phyloP scores from a whole-genome alignment of 1,140 invertebrate species.

The Drosophila ogumai region DNA sequence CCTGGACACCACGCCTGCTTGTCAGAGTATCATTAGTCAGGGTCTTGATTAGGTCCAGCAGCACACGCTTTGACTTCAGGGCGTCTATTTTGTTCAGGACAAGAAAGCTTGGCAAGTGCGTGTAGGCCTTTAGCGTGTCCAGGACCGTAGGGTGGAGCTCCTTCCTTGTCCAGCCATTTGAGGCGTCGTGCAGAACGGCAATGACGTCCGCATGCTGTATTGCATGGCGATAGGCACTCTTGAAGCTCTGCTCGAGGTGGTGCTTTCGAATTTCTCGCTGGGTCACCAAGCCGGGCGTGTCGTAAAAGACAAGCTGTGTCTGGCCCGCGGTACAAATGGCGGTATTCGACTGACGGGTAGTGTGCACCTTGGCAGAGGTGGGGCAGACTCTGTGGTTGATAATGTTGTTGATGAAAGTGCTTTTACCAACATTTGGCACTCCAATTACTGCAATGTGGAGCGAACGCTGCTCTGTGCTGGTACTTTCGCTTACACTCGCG shows the following conservation, averaged over 20 bases:
- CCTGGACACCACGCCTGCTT: conserved; percentile 73
- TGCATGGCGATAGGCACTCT: conserved; percentile 88
- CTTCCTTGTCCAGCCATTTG: conserved; percentile 89
- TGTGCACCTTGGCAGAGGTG: conserved; percentile 95
- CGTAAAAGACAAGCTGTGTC: conserved; percentile 94
- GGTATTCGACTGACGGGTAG: conserved; percentile 90
- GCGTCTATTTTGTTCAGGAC: conserved; percentile 96
- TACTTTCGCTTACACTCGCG: background rate
- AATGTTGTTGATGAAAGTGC: conserved; percentile 95
- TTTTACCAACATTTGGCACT: conserved; percentile 96
- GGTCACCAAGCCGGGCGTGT: conserved; percentile 93
- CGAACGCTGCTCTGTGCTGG: conserved; percentile 85
- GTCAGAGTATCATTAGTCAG: conserved; percentile 89
- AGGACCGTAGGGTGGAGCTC: conserved; percentile 90
- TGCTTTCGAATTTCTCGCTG: conserved; percentile 89
- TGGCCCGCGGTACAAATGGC: conserved; percentile 90
- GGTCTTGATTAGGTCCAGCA: conserved; percentile 89
- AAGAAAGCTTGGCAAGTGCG: conserved; percentile 90
- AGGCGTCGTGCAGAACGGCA: conserved; percentile 94
- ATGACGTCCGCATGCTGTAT: conserved; percentile 92
- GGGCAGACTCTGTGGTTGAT: conserved; percentile 93
- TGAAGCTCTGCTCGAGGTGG: conserved; percentile 89
- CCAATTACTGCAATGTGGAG: conserved; percentile 95
- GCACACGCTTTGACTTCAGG: conserved; percentile 90
- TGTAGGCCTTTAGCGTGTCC: conserved; percentile 88